Evolutionary conservation across 2,888 invertebrate species (phyloP).

Genomic region (Watsonalla cultraria): DNA sequence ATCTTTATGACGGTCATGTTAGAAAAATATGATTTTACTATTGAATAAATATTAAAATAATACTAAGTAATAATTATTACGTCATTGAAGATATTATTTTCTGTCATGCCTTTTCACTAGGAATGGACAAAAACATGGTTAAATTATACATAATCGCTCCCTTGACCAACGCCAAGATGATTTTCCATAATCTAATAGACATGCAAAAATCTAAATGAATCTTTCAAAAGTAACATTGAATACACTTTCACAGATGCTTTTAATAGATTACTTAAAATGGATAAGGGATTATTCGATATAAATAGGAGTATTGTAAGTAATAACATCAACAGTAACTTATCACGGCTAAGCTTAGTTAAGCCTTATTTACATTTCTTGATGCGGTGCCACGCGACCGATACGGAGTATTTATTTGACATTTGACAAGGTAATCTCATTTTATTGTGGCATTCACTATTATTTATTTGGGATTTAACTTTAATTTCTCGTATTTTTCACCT

Average conservation of each 20-base stretch:
- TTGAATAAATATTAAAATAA: too few relatives aligned
- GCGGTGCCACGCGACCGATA: slow-evolving; percentile 11
- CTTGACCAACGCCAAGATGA: too few relatives aligned
- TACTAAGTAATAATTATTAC: too few relatives aligned
- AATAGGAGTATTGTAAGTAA: slow-evolving; percentile 12
- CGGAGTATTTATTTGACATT: slow-evolving; percentile 17
- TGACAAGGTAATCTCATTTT: slow-evolving; percentile 21
- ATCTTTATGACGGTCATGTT: too few relatives aligned
- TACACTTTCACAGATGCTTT: slow-evolving; percentile 4
- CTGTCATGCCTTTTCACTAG: too few relatives aligned
- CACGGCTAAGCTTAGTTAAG: slow-evolving; percentile 15
- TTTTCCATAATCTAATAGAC: too few relatives aligned
- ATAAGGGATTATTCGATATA: slow-evolving; percentile 14
- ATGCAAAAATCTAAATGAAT: too few relatives aligned
- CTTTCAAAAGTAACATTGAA: neutral
- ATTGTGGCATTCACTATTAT: slow-evolving; percentile 1
- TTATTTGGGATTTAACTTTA: neutral
- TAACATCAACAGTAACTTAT: slow-evolving; percentile 17
- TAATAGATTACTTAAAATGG: slow-evolving; percentile 13
- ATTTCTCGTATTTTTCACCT: neutral
- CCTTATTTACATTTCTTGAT: slow-evolving; percentile 21
- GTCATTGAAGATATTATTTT: too few relatives aligned
- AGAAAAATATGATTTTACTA: too few relatives aligned
- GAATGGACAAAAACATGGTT: too few relatives aligned
- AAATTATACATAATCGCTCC: too few relatives aligned